These are phyloP conservation scores for Monomorium pharaonis DNA, from an alignment of 1,140 invertebrate genomes.

Conservation along the genomic window DNA sequence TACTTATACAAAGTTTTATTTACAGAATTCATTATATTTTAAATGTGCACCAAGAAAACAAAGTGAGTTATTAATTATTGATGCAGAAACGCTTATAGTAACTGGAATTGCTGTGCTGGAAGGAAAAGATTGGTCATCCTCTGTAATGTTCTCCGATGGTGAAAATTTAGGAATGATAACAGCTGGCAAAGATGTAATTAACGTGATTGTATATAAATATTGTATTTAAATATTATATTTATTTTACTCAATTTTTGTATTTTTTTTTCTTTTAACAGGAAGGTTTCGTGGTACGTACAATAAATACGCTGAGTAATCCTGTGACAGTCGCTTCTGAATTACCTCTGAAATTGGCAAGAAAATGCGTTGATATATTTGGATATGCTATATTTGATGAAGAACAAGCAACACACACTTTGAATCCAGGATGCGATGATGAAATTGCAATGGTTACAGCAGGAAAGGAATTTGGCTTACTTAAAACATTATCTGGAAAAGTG, in stretches of 20 bases:
- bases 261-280: conserved; percentile 87
- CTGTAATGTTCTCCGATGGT: conserved; percentile 94
- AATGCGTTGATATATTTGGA: conserved; percentile 92
- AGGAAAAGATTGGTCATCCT: conserved; percentile 87
- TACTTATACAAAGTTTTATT: conserved; percentile 27
- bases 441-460: conserved; percentile 89
- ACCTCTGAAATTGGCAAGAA: conserved; percentile 92
- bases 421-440: conserved; percentile 89
- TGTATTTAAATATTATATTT: conserved; percentile 30
- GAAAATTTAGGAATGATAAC: conserved; percentile 92
- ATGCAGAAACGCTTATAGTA: conserved; percentile 87
- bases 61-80: conserved; percentile 88
- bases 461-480: conserved; percentile 94
- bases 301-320: conserved; percentile 89
- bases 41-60: conserved; percentile 86
- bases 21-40: conserved; percentile 87
- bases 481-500: conserved; percentile 92
- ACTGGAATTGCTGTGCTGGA: conserved; percentile 88
- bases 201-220: conserved; percentile 39
- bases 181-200: conserved; percentile 90
- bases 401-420: conserved; percentile 83
- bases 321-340: conserved; percentile 88
- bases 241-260: conserved; percentile 5
- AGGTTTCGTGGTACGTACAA: conserved; percentile 92
- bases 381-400: conserved; percentile 90